phyloP scores from a whole-genome alignment of 2,888 invertebrate species.

The Pristionchus fissidentatus region DNA sequence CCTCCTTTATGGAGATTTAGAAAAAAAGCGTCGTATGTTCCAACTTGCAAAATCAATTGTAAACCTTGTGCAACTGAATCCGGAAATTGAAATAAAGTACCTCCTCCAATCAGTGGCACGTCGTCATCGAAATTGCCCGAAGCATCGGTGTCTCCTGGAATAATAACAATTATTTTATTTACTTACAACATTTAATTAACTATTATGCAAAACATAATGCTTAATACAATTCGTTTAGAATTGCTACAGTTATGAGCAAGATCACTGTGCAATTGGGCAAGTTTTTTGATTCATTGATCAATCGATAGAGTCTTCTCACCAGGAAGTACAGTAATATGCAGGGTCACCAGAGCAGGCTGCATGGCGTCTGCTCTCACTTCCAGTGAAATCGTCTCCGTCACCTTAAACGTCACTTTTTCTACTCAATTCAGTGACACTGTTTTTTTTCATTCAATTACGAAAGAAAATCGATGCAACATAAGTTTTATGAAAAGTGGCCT shows the following conservation, averaged over 20 bases:
- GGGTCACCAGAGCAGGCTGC: constrained; percentile 70
- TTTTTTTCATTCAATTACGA: too few species aligned
- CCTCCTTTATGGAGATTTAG: too few species aligned
- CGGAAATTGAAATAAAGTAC: constrained; percentile 20
- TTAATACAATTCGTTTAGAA: too few species aligned
- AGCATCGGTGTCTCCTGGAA: constrained; percentile 41
- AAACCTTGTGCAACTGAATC: too few species aligned
- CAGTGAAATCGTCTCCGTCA: constrained; percentile 65
- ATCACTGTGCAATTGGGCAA: not conserved
- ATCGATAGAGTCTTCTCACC: constrained; percentile 52
- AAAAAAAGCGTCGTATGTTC: too few species aligned
- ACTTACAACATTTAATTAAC: not conserved
- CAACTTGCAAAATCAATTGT: too few species aligned
- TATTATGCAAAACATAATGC: not conserved
- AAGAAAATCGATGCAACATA: too few species aligned
- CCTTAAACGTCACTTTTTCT: constrained; percentile 51
- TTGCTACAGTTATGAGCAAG: too few species aligned
- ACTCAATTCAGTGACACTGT: too few species aligned
- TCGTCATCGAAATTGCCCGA: constrained; percentile 37
- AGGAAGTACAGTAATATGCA: constrained; percentile 64
- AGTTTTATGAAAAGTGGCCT: too few species aligned
- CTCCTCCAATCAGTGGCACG: constrained; percentile 39
- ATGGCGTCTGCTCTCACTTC: constrained; percentile 71
- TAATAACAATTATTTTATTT: not conserved
- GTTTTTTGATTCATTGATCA: not conserved